Base-by-base conservation (phyloP, 2,113 vertebrate genomes). In the Cariama cristata region DNA sequence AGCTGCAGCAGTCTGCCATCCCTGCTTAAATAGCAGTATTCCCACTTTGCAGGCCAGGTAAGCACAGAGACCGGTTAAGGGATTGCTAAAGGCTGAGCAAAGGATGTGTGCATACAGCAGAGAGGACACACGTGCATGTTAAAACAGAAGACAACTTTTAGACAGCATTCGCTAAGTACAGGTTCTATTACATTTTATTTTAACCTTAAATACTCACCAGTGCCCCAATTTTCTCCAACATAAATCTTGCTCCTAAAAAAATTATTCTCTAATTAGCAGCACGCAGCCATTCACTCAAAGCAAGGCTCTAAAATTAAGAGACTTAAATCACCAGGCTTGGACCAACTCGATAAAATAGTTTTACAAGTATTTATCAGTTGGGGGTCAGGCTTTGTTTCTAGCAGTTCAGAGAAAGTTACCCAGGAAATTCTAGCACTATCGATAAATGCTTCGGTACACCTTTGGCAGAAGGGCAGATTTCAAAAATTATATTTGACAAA, bases 261-360 rank as follows among this genome's bases (percentile, higher is more conserved):
- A 14, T 10, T 6, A 38, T 28, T 82, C 49, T 44, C 44, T 91
- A 69, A 49, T 79, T 45, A 80, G 88, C 82, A 83, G 88, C 79
- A 49, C 8, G 6, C 14, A 91, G 67, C 88, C 85, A 88, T 66
- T 95, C 72, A 40, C 75, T 79, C 73, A 94, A 95, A 92, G 86
- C 82, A 77, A 86, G 60, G 92, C 88, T 92, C 53, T 52, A 64
- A 84, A 94, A 89, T n/a, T 2, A 58, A 73, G 88, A 97, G 73
- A 91, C 76, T 84, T 62, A 79, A 88, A 93, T 93, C 96, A 96
- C 97, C 96, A 95, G 94, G 93, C 93, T 96, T 94, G 93, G 95
- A 96, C 32, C 58, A 75, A 55, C 76, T 89, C 85, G 76, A 42
- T 59, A 33, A 74, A 62, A 73, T 9, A 66, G 49, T 80, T 84